Conservation (phyloP, 2,888 invertebrate genomes). For the Barypeithes pellucidus region DNA sequence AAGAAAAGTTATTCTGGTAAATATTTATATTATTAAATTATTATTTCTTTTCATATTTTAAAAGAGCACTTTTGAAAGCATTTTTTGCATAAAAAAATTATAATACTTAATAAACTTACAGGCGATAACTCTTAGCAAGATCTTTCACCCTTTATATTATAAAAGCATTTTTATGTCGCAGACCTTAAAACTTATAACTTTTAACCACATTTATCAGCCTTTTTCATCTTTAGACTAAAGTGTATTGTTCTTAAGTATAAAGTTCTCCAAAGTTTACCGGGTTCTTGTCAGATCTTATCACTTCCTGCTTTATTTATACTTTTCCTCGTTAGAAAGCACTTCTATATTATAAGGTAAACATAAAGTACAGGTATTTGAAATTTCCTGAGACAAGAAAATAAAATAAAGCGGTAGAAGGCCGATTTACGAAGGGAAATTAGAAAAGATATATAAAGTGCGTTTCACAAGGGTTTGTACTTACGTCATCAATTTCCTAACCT, state of each 20-base stretch:
- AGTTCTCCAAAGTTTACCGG: conserved; percentile 44
- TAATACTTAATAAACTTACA: neutral
- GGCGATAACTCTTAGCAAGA: conserved; percentile 31
- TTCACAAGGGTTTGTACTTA: too few relatives aligned
- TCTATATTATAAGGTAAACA: conserved; percentile 8
- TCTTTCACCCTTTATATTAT: conserved; percentile 30
- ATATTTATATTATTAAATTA: too few relatives aligned
- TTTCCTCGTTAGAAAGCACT: conserved; percentile 41
- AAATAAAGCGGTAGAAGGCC: neutral
- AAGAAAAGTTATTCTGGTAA: too few relatives aligned
- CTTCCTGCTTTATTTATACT: conserved; percentile 44
- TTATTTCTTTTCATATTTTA: too few relatives aligned
- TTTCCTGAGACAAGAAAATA: neutral
- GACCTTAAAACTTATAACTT: conserved; percentile 46
- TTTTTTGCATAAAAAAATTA: neutral
- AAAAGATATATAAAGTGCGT: too few relatives aligned
- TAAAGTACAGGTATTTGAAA: neutral
- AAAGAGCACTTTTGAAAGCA: too few relatives aligned
- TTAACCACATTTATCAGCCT: conserved; percentile 46
- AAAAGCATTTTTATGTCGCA: conserved; percentile 44
- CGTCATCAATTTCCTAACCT: too few relatives aligned
- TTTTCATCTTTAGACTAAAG: conserved; percentile 47
- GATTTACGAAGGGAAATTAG: too few relatives aligned
- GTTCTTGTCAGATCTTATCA: conserved; percentile 46
- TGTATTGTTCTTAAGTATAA: conserved; percentile 45